Conservation (phyloP, 2,113 vertebrate species). For the Micronycteris hirsuta region DNA sequence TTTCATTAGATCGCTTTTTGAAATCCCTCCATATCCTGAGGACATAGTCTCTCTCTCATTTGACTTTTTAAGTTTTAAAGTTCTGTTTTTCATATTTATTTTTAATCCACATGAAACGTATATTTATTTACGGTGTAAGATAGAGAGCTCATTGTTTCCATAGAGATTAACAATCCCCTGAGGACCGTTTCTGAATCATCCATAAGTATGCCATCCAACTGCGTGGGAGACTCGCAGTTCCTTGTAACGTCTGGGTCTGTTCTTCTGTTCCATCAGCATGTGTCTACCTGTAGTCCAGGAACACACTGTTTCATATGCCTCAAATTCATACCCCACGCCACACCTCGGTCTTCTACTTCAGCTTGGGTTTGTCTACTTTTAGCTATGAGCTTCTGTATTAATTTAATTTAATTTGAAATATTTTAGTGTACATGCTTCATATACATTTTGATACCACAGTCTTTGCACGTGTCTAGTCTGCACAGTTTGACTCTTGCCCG, state of each 20-base stretch:
- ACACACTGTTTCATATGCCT: neutral
- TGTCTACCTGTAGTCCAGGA: neutral
- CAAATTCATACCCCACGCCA: neutral
- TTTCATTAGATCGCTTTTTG: neutral
- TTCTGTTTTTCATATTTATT: neutral
- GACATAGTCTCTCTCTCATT: neutral
- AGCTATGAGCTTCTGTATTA: neutral
- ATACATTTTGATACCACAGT: neutral
- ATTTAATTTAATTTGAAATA: neutral
- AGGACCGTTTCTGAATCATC: neutral
- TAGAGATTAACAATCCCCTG: neutral
- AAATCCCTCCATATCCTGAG: neutral
- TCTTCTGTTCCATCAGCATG: neutral
- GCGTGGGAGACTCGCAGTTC: neutral
- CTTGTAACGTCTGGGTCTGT: neutral
- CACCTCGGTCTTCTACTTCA: neutral
- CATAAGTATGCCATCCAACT: neutral
- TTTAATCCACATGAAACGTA: neutral
- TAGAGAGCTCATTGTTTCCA: neutral
- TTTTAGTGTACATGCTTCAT: neutral
- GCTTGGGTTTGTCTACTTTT: neutral
- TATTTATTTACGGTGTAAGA: neutral
- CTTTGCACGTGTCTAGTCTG: neutral
- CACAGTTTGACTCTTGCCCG: neutral
- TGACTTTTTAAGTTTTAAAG: neutral